These are phyloP conservation scores for Pseudachorutes palmiensis DNA, from an alignment of 1,140 invertebrate genomes.

Conservation along the genomic window DNA sequence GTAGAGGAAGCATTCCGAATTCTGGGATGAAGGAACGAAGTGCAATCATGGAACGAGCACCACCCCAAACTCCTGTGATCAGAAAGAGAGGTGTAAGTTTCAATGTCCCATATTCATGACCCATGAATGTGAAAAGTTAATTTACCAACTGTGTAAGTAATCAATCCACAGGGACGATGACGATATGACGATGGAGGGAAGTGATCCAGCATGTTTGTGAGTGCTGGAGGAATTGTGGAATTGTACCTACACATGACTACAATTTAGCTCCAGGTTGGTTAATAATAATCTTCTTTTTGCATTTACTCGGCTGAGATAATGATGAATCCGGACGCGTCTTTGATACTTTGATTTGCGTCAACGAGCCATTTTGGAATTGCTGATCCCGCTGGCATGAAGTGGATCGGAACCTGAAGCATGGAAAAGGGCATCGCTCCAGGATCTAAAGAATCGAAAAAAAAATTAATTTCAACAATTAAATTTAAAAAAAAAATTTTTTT, in stretches of 20 bases:
- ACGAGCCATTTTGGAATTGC: constrained; percentile 42
- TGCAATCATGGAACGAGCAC: constrained; percentile 45
- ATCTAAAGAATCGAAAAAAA: constrained; percentile 18
- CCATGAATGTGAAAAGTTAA: no score
- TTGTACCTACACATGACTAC: constrained; percentile 44
- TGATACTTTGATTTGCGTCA: constrained; percentile 41
- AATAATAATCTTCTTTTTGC: no score
- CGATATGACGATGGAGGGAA: constrained; percentile 42
- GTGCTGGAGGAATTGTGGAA: constrained; percentile 44
- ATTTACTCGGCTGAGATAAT: constrained; percentile 40
- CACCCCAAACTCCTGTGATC: constrained; percentile 45
- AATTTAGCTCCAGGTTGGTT: no score
- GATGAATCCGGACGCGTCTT: constrained; percentile 44
- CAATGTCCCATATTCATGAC: no score
- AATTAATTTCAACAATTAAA: background rate
- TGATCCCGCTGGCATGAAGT: constrained; percentile 40
- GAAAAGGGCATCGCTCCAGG: constrained; percentile 42
- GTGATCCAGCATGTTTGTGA: constrained; percentile 46
- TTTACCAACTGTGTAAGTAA: constrained; percentile 46
- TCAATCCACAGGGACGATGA: constrained; percentile 45
- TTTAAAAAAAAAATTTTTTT: no score
- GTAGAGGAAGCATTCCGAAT: constrained; percentile 43
- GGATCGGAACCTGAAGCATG: constrained; percentile 41
- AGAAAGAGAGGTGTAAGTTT: no score
- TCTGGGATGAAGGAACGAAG: constrained; percentile 45